These are phyloP conservation scores for Phalacrocorax aristotelis DNA, from an alignment of 2,113 vertebrate genomes.

Conservation along the genomic window DNA sequence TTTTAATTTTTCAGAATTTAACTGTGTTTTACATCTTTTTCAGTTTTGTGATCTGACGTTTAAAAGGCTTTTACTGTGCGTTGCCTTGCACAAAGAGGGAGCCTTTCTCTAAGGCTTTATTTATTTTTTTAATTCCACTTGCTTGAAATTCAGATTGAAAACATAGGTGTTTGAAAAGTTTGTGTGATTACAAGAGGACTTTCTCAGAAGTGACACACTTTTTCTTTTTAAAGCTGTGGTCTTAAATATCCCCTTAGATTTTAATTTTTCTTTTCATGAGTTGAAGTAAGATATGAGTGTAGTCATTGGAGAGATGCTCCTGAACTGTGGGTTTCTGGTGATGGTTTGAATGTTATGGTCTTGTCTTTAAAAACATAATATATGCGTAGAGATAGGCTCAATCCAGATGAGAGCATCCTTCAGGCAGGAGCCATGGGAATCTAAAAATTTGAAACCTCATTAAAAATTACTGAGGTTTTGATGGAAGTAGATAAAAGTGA, in stretches of 20 bases:
- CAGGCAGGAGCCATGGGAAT: background rate
- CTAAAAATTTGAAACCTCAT: background rate
- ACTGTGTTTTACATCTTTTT: background rate
- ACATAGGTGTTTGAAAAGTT: background rate
- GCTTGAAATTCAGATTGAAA: background rate
- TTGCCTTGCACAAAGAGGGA: background rate
- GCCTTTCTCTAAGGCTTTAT: background rate
- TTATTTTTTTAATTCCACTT: background rate
- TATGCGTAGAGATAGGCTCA: background rate
- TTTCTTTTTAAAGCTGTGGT: background rate
- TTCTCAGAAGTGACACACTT: background rate
- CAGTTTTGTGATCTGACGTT: background rate
- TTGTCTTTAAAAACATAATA: background rate
- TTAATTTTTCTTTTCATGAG: background rate
- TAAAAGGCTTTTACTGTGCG: background rate
- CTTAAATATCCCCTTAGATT: background rate
- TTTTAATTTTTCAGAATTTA: background rate
- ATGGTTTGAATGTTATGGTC: background rate
- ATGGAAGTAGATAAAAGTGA: background rate
- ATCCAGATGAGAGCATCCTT: background rate
- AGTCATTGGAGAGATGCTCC: background rate
- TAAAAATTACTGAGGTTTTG: slow-evolving; percentile 33
- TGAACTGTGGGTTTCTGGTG: background rate
- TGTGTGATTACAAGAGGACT: background rate
- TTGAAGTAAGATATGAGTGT: background rate